A percentile compares a stretch with the other conserved stretches of the same genome.
Conservation (phyloP, 1,140 invertebrate genomes). For the Wiebesia pumilae region DNA sequence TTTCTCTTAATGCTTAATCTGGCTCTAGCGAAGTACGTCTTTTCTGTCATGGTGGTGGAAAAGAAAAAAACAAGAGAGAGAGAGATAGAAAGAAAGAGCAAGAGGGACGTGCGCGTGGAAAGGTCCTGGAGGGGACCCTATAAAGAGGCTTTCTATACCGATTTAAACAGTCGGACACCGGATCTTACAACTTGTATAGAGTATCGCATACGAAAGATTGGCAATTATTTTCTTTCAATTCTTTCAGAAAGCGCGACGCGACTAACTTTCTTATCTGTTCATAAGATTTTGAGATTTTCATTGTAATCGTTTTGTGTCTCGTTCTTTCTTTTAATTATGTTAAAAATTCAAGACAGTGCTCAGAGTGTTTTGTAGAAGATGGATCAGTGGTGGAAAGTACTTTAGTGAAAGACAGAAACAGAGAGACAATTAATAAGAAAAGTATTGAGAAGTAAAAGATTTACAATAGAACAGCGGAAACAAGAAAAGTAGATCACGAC, state of each 20-base stretch:
- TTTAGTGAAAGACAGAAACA: slow-evolving; percentile 56
- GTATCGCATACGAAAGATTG: neutral
- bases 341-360: neutral
- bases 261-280: neutral
- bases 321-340: neutral
- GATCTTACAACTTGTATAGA: slow-evolving; percentile 55
- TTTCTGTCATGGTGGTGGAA: slow-evolving; percentile 57
- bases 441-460: neutral
- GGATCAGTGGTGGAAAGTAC: slow-evolving; percentile 66
- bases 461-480: neutral
- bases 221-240: neutral
- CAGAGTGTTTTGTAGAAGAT: slow-evolving; percentile 50
- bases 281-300: neutral
- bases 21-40: neutral
- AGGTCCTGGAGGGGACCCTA: slow-evolving; percentile 66
- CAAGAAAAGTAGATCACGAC: slow-evolving; percentile 32
- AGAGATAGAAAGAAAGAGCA: slow-evolving; percentile 52
- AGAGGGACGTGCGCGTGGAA: slow-evolving; percentile 53
- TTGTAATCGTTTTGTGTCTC: neutral
- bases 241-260: neutral
- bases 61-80: slow-evolving; percentile 1
- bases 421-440: neutral
- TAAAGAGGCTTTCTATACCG: slow-evolving; percentile 67
- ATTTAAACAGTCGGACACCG: slow-evolving; percentile 66
- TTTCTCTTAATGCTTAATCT: slow-evolving; percentile 32